phyloP scores from a whole-genome alignment of 2,888 invertebrate species.

The Rugalucina vietnamica region DNA sequence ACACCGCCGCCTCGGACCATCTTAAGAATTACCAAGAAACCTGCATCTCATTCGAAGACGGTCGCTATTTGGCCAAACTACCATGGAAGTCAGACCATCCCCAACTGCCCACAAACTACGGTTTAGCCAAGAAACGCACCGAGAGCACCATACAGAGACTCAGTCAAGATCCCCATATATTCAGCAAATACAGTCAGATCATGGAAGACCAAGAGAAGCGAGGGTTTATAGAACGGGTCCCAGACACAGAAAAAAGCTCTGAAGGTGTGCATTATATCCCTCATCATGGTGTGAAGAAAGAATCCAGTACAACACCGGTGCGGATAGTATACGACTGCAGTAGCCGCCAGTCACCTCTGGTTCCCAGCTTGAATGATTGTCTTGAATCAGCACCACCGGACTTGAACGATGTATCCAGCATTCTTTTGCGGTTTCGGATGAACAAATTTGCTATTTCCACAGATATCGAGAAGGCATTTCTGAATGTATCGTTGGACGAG shows the following conservation, averaged over 20 bases:
- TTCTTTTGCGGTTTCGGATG: constrained; percentile 42
- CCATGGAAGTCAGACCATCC: constrained; percentile 24
- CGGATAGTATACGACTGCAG: constrained; percentile 51
- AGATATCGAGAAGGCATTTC: constrained; percentile 53
- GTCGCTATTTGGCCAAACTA: background rate
- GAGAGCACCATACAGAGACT: constrained; percentile 24
- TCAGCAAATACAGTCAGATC: constrained; percentile 35
- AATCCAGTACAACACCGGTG: constrained; percentile 39
- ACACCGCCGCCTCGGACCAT: background rate
- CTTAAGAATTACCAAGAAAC: constrained; percentile 10
- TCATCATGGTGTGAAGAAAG: constrained; percentile 45
- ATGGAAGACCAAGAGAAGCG: constrained; percentile 28
- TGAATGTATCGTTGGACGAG: constrained; percentile 26
- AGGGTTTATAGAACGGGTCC: constrained; percentile 32
- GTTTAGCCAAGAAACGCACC: constrained; percentile 20
- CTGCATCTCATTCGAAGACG: constrained; percentile 7
- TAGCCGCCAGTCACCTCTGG: constrained; percentile 18
- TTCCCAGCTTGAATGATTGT: constrained; percentile 41
- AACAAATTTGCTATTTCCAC: constrained; percentile 27
- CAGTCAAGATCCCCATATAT: constrained; percentile 5
- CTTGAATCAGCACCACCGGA: constrained; percentile 34
- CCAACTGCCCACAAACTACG: constrained; percentile 15
- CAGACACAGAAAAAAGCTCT: background rate
- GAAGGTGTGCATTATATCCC: constrained; percentile 41
- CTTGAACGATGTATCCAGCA: constrained; percentile 35